Conservation (phyloP, 2,113 vertebrate species). For the Arvicanthis niloticus region DNA sequence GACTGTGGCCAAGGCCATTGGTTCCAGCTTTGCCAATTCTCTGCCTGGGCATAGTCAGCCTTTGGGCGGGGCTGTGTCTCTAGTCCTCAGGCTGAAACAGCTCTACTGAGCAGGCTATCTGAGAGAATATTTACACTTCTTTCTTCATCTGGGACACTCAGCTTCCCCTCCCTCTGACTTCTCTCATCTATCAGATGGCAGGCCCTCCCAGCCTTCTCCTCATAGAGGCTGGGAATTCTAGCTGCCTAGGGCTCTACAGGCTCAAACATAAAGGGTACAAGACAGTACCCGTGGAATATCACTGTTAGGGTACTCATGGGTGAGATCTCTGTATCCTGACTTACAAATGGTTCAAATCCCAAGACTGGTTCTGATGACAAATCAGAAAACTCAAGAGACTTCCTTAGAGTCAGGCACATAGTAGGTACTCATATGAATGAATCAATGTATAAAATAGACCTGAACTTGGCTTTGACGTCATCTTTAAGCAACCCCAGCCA, state of each 20-base stretch:
- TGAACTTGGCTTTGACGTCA: background rate
- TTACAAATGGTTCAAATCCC: background rate
- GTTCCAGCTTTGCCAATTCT: background rate
- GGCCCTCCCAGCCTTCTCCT: background rate
- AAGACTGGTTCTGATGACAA: background rate
- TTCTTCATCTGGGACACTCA: background rate
- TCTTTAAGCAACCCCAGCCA: rapidly evolving
- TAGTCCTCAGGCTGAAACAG: background rate
- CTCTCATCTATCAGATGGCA: background rate
- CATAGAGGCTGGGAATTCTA: background rate
- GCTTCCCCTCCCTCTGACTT: background rate
- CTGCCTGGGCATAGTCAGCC: background rate
- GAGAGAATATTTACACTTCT: background rate
- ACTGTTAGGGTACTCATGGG: rapidly evolving
- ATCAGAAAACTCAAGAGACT: background rate
- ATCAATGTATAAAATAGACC: background rate
- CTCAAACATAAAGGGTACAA: background rate
- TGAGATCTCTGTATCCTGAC: background rate
- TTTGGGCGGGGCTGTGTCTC: background rate
- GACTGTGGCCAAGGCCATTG: background rate
- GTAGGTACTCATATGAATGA: background rate
- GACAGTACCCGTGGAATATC: background rate
- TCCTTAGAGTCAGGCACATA: background rate
- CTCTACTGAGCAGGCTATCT: background rate
- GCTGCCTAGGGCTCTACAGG: background rate